These are phyloP conservation scores for Myotis yumanensis DNA, from an alignment of 2,113 vertebrate species.

Conservation along the genomic window DNA sequence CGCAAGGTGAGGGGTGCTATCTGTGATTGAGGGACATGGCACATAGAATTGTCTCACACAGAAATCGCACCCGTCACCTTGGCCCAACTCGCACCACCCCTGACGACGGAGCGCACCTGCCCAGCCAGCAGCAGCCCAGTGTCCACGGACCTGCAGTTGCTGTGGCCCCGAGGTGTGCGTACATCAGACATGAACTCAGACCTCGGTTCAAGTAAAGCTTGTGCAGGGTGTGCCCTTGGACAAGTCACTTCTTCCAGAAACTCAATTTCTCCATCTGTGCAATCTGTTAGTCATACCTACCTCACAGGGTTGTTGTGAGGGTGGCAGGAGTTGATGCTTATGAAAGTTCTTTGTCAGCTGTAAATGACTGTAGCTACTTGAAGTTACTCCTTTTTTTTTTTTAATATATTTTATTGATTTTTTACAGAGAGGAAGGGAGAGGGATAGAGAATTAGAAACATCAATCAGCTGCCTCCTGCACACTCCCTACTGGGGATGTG, in stretches of 20 bases:
- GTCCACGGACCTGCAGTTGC: neutral
- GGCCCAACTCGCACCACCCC: slow-evolving; percentile 58
- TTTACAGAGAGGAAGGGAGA: too few relatives aligned
- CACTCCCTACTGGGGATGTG: too few relatives aligned
- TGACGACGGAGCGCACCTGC: neutral
- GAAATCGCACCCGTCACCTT: slow-evolving; percentile 81
- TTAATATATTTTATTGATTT: too few relatives aligned
- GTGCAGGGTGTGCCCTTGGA: neutral
- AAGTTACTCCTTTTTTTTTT: neutral
- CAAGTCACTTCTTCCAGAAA: neutral
- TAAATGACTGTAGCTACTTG: neutral
- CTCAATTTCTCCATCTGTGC: neutral
- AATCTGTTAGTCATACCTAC: neutral
- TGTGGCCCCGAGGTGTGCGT: fast-evolving
- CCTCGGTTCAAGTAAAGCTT: neutral
- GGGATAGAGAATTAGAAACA: too few relatives aligned
- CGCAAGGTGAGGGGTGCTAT: slow-evolving; percentile 77
- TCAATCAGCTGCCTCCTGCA: too few relatives aligned
- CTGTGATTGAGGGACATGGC: slow-evolving; percentile 78
- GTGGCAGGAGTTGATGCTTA: fast-evolving
- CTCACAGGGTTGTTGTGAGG: slow-evolving; percentile 40
- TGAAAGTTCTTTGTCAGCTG: neutral
- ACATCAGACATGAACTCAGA: fast-evolving
- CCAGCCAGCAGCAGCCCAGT: neutral
- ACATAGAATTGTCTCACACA: slow-evolving; percentile 78